A percentile compares a stretch with the other conserved stretches of the same genome.
phyloP scores from a whole-genome alignment of 2,797 vertebrate species.

The Siniperca scherzeri region DNA sequence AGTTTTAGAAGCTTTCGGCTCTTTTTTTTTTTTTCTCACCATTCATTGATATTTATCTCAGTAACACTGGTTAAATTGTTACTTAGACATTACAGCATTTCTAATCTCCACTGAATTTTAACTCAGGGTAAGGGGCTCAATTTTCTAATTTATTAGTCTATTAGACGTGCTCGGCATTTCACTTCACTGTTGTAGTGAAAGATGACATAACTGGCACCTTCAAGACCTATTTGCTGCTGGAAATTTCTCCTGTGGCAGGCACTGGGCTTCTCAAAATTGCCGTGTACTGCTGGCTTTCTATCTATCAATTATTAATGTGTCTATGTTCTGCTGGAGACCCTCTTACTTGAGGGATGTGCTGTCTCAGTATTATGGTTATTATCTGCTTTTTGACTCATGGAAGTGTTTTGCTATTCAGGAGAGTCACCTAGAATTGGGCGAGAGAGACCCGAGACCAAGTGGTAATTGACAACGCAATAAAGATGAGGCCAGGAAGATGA shows the following conservation, averaged over 20 bases:
- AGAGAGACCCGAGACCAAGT: constrained; percentile 65
- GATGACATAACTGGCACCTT: constrained; percentile 75
- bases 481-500: constrained; percentile 77
- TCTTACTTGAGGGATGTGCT: constrained; percentile 80
- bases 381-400: constrained; percentile 79
- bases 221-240: constrained; percentile 74
- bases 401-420: constrained; percentile 73
- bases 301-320: constrained; percentile 83
- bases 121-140: constrained; percentile 43
- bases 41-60: constrained; percentile 43
- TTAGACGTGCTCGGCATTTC: constrained; percentile 65
- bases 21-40: neutral
- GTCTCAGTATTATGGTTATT: constrained; percentile 81
- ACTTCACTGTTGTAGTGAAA: constrained; percentile 64
- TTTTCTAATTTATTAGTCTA: constrained; percentile 68
- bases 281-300: constrained; percentile 66
- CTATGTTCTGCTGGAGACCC: constrained; percentile 76
- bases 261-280: constrained; percentile 62
- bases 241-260: constrained; percentile 71
- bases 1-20: constrained; percentile 1
- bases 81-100: constrained; percentile 49
- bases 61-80: constrained; percentile 44
- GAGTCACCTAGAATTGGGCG: constrained; percentile 61
- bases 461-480: constrained; percentile 80
- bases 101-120: constrained; percentile 55